Evolutionary conservation across 2,888 invertebrate species (phyloP), one percentile per base, ranked within the genome.

Genomic region (Patella pellucida): DNA sequence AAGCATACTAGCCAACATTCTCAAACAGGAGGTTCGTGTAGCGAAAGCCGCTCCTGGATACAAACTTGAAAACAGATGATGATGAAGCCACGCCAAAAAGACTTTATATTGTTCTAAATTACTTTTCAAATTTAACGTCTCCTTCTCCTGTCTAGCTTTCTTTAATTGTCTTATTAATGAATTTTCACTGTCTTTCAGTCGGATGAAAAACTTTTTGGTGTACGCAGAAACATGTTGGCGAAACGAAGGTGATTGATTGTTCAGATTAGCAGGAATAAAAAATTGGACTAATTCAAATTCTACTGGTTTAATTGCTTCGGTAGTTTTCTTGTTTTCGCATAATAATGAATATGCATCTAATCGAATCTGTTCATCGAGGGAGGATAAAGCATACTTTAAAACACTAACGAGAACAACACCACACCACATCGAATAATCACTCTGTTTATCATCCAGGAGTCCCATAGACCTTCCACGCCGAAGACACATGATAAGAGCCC

Each of bases 251-350:
- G 93, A 92, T 87, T 95, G 94, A 74, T 93, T 93, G 81, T 94
- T 94, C 71, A 94, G 92, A 91, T 96, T 96, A 87, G 94, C 93
- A 23, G 91, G 90, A 54, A 96, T 87, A 90, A 94, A 96, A 54
- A 90, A 90, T 14, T 93, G 88, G 41, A 96, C 91, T 19, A 94
- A 92, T 2, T 92, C 88, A 54, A 96, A 92, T 86, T 96, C 96
- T 68, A 91, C 91, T 0, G 87, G 76, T 0, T 92, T 88, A 81
- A 95, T 93, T 15, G 91, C 82, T 87, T 95, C 95, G 2, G 96
- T 95, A 1, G 93, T 93, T 88, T 95, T 95, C 72, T 94, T 87
- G 78, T 94, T 94, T 85, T 96, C 95, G 72, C 95, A 94, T 52
- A 96, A 89, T 27, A 96, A 91, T 0, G 94, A 93, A 72, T 96